Conservation (phyloP, 2,113 vertebrate species). For the Orthochromis indermauri region DNA sequence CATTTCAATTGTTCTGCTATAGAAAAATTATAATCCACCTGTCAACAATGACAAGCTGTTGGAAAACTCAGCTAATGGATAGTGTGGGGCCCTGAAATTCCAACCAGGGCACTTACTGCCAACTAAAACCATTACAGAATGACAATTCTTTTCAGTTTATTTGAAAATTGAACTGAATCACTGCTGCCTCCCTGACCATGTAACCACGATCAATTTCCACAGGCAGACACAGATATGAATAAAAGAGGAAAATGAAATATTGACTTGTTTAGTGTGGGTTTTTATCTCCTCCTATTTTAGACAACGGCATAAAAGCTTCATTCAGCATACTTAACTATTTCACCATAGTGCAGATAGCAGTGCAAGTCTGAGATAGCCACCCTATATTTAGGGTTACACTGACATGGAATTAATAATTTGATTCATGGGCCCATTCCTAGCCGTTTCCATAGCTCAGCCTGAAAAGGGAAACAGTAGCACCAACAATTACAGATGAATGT, state of each 20-base stretch:
- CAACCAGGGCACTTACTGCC: slow-evolving; percentile 56
- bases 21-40: slow-evolving; percentile 72
- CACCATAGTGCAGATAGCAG: not conserved
- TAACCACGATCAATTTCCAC: slow-evolving; percentile 57
- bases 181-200: slow-evolving; percentile 30
- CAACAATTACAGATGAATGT: slow-evolving; percentile 61
- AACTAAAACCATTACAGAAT: slow-evolving; percentile 62
- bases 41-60: slow-evolving; percentile 66
- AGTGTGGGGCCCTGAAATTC: slow-evolving; percentile 51
- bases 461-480: slow-evolving; percentile 58
- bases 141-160: slow-evolving; percentile 59
- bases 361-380: slow-evolving; percentile 4
- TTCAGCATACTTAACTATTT: slow-evolving; percentile 32
- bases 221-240: slow-evolving; percentile 31
- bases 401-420: slow-evolving; percentile 65
- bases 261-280: slow-evolving; percentile 39
- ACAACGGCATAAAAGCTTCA: slow-evolving; percentile 22
- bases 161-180: slow-evolving; percentile 60
- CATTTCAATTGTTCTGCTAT: slow-evolving; percentile 68
- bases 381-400: slow-evolving; percentile 54
- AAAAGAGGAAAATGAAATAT: slow-evolving; percentile 46
- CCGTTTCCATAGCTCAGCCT: slow-evolving; percentile 68
- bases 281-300: slow-evolving; percentile 38
- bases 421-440: slow-evolving; percentile 62
- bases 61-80: slow-evolving; percentile 69